phyloP scores from a whole-genome alignment of 2,797 vertebrate genomes.

The Sebastolobus altivelis region DNA sequence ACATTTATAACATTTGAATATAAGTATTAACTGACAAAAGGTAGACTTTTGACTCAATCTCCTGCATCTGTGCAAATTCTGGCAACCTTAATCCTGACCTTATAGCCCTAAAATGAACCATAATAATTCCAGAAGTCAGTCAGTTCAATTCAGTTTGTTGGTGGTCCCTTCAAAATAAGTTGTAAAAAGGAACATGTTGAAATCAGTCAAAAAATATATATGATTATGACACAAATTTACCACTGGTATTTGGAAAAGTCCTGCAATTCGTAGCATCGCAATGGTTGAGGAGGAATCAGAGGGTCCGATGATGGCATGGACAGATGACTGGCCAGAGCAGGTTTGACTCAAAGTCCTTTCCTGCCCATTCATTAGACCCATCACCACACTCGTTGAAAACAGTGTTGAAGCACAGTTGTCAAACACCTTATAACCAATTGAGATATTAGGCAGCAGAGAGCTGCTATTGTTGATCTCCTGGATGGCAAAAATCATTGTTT shows the following conservation, averaged over 20 bases:
- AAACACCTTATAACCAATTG: conserved; percentile 83
- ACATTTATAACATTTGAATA: no score
- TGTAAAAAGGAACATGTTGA: background rate
- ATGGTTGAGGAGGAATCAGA: conserved; percentile 86
- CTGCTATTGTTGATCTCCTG: conserved; percentile 86
- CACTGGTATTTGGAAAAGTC: conserved; percentile 85
- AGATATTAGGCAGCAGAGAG: conserved; percentile 79
- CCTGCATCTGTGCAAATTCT: background rate
- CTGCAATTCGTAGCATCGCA: conserved; percentile 78
- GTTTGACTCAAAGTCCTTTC: conserved; percentile 50
- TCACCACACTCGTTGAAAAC: conserved; percentile 73
- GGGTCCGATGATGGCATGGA: conserved; percentile 82
- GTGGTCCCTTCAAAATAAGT: background rate
- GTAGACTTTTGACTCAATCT: background rate
- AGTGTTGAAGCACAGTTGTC: conserved; percentile 83
- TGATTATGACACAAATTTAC: conserved; percentile 60
- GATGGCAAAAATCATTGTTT: conserved; percentile 87
- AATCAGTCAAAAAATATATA: no score
- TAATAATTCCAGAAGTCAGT: no score
- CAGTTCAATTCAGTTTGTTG: no score
- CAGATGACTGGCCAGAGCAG: conserved; percentile 74
- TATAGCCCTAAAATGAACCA: no score
- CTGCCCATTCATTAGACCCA: conserved; percentile 81
- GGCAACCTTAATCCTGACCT: no score
- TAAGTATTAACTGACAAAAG: background rate